A percentile compares a stretch with the other conserved stretches of the same genome.
Evolutionary conservation across 2,888 invertebrate species (phyloP).

Genomic region (Cylloceria caligata): DNA sequence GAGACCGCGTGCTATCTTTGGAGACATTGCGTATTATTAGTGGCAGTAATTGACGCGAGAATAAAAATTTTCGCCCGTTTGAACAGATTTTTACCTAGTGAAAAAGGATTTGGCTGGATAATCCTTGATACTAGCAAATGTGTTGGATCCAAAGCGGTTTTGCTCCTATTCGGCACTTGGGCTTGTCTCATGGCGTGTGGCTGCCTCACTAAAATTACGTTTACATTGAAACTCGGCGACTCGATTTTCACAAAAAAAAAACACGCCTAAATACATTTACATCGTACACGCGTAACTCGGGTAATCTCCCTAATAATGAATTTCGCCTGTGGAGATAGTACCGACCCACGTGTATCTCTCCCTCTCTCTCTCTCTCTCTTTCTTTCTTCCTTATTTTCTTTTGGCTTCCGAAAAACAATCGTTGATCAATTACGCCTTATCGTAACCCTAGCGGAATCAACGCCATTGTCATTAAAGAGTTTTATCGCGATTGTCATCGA

Average conservation of each 20-base stretch:
- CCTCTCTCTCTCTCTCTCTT: not conserved
- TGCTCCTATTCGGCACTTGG: constrained; percentile 3
- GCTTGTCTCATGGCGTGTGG: not conserved
- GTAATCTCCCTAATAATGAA: constrained; percentile 32
- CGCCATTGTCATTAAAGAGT: no score
- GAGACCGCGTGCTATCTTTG: constrained; percentile 25
- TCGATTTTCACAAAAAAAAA: constrained; percentile 36
- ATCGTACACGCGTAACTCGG: not conserved
- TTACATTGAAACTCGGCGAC: constrained; percentile 44
- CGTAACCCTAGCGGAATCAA: no score
- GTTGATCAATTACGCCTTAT: constrained; percentile 17
- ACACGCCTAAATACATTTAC: constrained; percentile 1
- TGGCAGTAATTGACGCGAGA: constrained; percentile 20
- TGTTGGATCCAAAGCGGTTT: constrained; percentile 43
- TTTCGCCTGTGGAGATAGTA: not conserved
- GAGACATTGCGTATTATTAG: constrained; percentile 13
- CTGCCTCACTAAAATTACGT: constrained; percentile 44
- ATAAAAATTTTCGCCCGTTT: constrained; percentile 5
- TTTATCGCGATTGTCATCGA: no score
- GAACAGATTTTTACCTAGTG: not conserved
- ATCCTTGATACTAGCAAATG: constrained; percentile 16
- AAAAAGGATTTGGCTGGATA: constrained; percentile 14
- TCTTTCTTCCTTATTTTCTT: no score
- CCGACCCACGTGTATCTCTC: constrained; percentile 14
- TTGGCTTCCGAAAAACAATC: constrained; percentile 28